A percentile compares a stretch with the other conserved stretches of the same genome.
Conservation (phyloP, 2,113 vertebrate genomes). For the Etia nguti region DNA sequence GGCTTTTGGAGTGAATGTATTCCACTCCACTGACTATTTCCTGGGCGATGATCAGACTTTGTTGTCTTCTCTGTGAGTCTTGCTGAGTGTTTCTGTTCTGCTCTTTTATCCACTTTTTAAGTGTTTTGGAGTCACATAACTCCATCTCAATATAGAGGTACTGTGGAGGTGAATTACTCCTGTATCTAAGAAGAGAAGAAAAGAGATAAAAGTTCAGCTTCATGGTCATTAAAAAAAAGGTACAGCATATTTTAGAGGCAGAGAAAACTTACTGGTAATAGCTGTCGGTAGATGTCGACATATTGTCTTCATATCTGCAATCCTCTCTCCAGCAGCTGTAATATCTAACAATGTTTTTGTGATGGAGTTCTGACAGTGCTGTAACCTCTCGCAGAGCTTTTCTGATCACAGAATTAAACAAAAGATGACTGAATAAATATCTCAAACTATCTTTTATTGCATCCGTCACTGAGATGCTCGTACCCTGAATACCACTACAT, state of each 20-base stretch:
- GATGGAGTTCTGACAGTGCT: conserved; percentile 35
- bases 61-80: conserved; percentile 2
- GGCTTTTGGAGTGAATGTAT: conserved; percentile 43
- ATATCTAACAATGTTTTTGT: conserved; percentile 65
- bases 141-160: conserved; percentile 72
- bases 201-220: neutral
- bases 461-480: neutral
- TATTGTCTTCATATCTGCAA: neutral
- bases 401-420: conserved; percentile 12
- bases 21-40: conserved; percentile 60
- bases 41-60: conserved; percentile 17
- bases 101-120: conserved; percentile 47
- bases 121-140: conserved; percentile 52
- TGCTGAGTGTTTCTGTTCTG: neutral
- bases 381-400: conserved; percentile 54
- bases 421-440: neutral
- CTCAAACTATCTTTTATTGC: neutral
- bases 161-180: neutral
- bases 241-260: neutral
- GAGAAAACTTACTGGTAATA: conserved; percentile 32
- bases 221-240: neutral
- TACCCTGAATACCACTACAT: neutral
- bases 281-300: neutral
- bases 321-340: conserved; percentile 52
- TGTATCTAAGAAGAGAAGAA: conserved; percentile 1